Percentiles rank a stretch among this genome's conserved stretches.
Conservation (phyloP, 2,797 vertebrate species). For the Leucoraja ocellata region DNA sequence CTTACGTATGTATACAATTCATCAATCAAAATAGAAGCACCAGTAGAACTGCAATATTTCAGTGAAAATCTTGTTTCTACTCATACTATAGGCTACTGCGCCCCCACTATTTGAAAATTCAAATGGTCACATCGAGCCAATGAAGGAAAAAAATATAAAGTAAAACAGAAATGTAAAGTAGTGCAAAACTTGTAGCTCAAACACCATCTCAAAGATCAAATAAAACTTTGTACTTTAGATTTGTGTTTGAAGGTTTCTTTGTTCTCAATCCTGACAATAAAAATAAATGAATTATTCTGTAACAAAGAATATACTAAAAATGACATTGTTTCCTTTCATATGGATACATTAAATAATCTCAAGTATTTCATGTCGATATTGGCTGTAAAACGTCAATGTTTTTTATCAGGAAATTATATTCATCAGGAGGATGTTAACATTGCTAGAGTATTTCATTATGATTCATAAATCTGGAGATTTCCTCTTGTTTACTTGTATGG, state of each 20-base stretch:
- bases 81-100: neutral
- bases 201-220: neutral
- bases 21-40: neutral
- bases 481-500: constrained; percentile 16
- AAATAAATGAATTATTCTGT: neutral
- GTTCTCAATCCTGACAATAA: no score
- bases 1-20: neutral
- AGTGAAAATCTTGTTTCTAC: neutral
- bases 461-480: neutral
- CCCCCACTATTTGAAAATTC: neutral
- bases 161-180: neutral
- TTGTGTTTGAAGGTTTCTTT: neutral
- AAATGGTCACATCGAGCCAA: neutral
- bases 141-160: neutral
- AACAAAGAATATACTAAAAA: neutral
- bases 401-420: constrained; percentile 17
- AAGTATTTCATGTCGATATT: neutral
- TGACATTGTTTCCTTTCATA: neutral
- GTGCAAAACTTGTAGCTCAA: neutral
- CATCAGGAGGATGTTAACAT: neutral
- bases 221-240: neutral
- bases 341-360: neutral
- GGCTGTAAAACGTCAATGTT: neutral
- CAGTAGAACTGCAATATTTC: neutral
- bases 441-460: neutral